Conservation (phyloP, 2,797 vertebrate species). For the Lacerta bilineata region DNA sequence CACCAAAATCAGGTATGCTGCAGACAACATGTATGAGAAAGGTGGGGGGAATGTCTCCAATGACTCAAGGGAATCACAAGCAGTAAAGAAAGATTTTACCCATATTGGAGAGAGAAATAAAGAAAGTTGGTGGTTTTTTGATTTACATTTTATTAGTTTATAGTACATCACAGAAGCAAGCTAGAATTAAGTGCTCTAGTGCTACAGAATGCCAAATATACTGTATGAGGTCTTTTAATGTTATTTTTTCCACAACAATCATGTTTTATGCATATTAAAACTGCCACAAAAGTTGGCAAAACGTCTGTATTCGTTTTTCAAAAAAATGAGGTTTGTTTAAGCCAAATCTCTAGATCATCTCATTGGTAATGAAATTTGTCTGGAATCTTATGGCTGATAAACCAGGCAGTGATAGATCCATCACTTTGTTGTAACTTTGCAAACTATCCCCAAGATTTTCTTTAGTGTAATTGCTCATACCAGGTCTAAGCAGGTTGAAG, state of each 20-base stretch:
- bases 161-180: background rate
- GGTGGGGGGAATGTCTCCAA: background rate
- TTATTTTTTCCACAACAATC: background rate
- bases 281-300: background rate
- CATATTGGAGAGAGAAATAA: background rate
- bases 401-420: background rate
- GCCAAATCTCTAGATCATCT: background rate
- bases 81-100: background rate
- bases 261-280: background rate
- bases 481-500: background rate
- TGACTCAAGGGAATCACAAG: background rate
- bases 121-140: background rate
- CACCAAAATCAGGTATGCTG: background rate
- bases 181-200: background rate
- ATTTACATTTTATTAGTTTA: slow-evolving; percentile 12
- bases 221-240: background rate
- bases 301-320: background rate
- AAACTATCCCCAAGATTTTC: background rate
- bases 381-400: background rate
- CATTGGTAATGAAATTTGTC: background rate
- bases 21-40: background rate
- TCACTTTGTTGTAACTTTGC: background rate
- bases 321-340: background rate
- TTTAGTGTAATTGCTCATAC: background rate
- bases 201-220: background rate